These are phyloP conservation scores for Podocnemis expansa DNA, from an alignment of 2,113 vertebrate species.

Conservation along the genomic window DNA sequence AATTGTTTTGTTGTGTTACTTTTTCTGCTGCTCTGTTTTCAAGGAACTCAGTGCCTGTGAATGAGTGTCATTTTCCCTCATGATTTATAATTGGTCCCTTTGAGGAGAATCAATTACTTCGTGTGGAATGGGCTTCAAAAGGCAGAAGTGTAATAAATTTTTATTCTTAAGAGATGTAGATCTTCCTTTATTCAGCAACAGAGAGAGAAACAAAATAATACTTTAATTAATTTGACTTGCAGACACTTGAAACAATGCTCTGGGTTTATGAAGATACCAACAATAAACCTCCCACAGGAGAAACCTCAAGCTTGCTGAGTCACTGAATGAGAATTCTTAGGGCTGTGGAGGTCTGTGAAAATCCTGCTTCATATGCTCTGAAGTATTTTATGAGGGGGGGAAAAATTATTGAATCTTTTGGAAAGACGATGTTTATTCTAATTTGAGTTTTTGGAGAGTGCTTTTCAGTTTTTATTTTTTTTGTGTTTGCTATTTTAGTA, in stretches of 20 bases:
- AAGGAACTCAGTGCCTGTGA: background rate
- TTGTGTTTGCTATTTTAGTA: background rate
- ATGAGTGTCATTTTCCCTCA: conserved; percentile 17
- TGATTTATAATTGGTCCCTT: conserved; percentile 62
- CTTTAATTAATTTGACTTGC: conserved; percentile 75
- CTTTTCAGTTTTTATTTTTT: background rate
- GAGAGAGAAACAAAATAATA: conserved; percentile 70
- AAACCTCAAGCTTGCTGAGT: background rate
- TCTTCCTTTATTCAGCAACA: conserved; percentile 65
- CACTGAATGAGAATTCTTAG: background rate
- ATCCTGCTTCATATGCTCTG: background rate
- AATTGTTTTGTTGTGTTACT: background rate
- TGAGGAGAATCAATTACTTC: conserved; percentile 67
- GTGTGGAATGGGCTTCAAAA: conserved; percentile 58
- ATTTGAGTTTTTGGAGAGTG: background rate
- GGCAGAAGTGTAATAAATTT: conserved; percentile 32
- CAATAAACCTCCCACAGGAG: conserved; percentile 46
- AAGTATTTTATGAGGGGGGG: background rate
- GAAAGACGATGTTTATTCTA: background rate
- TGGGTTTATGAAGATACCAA: conserved; percentile 45
- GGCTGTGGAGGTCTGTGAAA: background rate
- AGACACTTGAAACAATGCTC: conserved; percentile 73
- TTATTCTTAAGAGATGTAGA: conserved; percentile 35
- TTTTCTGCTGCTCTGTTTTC: background rate
- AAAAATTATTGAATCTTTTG: background rate